Percentiles rank a stretch among this genome's conserved stretches.
phyloP scores from a whole-genome alignment of 1,140 invertebrate species.

The Aphis gossypii region DNA sequence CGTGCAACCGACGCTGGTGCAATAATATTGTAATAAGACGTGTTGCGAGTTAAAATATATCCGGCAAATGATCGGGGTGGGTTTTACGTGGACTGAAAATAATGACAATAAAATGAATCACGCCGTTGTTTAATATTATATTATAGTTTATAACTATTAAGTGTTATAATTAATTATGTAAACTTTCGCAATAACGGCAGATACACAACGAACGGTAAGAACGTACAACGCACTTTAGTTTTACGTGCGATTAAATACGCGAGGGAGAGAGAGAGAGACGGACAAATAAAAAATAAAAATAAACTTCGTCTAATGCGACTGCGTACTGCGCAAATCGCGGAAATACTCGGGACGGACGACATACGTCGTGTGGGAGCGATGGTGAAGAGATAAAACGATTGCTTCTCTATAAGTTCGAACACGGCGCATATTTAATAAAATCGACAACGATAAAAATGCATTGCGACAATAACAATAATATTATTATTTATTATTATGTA shows the following conservation, averaged over 20 bases:
- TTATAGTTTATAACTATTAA: not conserved
- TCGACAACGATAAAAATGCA: not conserved
- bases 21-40: not conserved
- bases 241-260: not conserved
- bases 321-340: not conserved
- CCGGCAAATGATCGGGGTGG: not conserved
- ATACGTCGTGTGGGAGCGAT: not conserved
- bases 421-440: not conserved
- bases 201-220: not conserved
- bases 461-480: not conserved
- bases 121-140: not conserved
- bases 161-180: not conserved
- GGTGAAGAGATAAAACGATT: not conserved
- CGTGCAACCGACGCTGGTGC: not conserved
- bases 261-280: not conserved
- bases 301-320: not conserved
- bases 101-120: not conserved
- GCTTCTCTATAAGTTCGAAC: not conserved
- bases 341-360: not conserved
- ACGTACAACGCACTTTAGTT: not conserved
- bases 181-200: not conserved
- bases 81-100: not conserved
- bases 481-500: constrained; percentile 7
- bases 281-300: not conserved
- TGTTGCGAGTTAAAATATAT: not conserved